Evolutionary conservation across 2,888 invertebrate genomes (phyloP), one percentile per base, ranked within the genome.

Genomic region (Nysson spinosus): DNA sequence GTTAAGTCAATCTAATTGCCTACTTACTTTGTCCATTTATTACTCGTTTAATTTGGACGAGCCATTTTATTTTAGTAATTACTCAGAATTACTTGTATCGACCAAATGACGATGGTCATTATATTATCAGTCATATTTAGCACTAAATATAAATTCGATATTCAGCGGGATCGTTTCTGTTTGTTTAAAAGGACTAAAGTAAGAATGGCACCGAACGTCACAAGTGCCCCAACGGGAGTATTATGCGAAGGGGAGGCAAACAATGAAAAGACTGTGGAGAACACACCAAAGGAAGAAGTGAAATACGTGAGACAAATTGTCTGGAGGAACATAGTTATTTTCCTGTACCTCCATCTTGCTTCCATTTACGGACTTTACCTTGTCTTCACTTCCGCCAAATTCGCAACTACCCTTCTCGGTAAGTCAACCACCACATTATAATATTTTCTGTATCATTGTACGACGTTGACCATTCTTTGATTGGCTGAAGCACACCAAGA

Each of bases 301-400:
- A 61, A 63, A 12, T 85, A 84, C 62, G 72, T 69, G 51, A 67
- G 78, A 39, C 63, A 83, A 39, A 87, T 93, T 40, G 96, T 96
- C 4, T 96, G 96, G 96, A 90, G 93, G 72, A 96, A 96, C 83
- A 93, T 96, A 43, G 87, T 93, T n/a, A 89, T 93, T 0, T 95
- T 96, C 82, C 88, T 89, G 5, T 93, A 93, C 82, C 90, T 96
- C 63, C 96, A 96, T 84, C 30, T 91, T 43, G 93, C 92, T 1
- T 93, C 94, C 0, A 50, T 95, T 0, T 95, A 94, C 82, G 96
- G 96, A 46, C 85, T 92, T 3, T 95, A 92, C 85, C 89, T 95
- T 12, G 89, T 92, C 83, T 86, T 95, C 22, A 91, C 93, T 49
- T 92, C 93, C 3, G 95, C 95, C 24, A 93, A 92, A 89, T 89